These are phyloP conservation scores for Aptenodytes patagonicus DNA, from an alignment of 2,113 vertebrate genomes.

Conservation along the genomic window DNA sequence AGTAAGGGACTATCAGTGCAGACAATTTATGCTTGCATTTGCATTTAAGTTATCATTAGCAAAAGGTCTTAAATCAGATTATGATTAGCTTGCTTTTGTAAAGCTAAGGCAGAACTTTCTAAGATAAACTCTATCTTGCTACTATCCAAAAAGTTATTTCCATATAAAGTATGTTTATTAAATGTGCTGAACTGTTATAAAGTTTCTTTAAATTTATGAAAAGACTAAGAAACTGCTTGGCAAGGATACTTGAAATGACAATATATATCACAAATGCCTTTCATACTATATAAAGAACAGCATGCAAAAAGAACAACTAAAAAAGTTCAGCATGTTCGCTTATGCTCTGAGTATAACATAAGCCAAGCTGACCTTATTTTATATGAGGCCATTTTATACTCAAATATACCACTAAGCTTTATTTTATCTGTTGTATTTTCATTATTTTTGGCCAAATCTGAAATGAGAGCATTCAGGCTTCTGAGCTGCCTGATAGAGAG, in stretches of 20 bases:
- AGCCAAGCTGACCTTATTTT: conserved; percentile 66
- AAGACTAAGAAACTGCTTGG: conserved; percentile 62
- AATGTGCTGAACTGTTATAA: conserved; percentile 66
- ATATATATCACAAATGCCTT: conserved; percentile 53
- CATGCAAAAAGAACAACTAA: conserved; percentile 34
- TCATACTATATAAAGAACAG: conserved; percentile 33
- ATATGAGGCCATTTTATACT: conserved; percentile 39
- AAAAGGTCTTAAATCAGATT: conserved; percentile 73
- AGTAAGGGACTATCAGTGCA: conserved; percentile 54
- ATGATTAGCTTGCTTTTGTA: conserved; percentile 68
- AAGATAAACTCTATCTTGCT: conserved; percentile 67
- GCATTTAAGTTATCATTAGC: conserved; percentile 69
- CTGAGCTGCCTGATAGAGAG: conserved; percentile 19
- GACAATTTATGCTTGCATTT: conserved; percentile 67
- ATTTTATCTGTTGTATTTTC: conserved; percentile 66
- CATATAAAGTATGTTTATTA: conserved; percentile 77
- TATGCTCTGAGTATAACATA: conserved; percentile 18
- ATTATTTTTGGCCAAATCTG: conserved; percentile 64
- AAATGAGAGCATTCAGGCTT: conserved; percentile 31
- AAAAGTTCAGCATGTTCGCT: conserved; percentile 31
- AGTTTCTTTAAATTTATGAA: conserved; percentile 72
- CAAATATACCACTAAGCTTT: conserved; percentile 45
- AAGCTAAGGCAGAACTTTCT: conserved; percentile 70
- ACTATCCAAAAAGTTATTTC: conserved; percentile 74
- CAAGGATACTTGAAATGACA: conserved; percentile 59